Percentiles rank a stretch among this genome's conserved stretches.
Conservation (phyloP, 1,140 invertebrate species). For the Vanessa atalanta region DNA sequence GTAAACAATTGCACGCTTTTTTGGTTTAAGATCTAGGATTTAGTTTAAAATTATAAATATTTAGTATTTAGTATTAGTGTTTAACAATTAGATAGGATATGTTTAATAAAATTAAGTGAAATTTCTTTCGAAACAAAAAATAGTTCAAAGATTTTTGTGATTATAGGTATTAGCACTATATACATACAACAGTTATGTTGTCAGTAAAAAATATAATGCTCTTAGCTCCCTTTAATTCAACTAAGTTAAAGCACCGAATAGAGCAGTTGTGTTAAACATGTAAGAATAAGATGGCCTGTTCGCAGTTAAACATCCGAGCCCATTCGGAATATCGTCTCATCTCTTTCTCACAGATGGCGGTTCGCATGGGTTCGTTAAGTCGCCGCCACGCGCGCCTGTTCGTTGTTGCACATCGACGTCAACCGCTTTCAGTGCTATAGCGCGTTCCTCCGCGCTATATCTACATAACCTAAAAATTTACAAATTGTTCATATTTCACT, state of each 20-base stretch:
- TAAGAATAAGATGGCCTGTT: constrained; percentile 30
- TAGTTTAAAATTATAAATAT: background rate
- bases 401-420: constrained; percentile 79
- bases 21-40: background rate
- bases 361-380: constrained; percentile 64
- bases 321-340: constrained; percentile 43
- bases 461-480: constrained; percentile 76
- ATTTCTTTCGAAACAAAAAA: background rate
- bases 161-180: background rate
- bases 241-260: constrained; percentile 8
- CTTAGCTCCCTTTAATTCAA: background rate
- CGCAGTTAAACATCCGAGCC: constrained; percentile 28
- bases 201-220: background rate
- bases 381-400: constrained; percentile 69
- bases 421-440: constrained; percentile 77
- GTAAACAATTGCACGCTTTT: constrained; percentile 5
- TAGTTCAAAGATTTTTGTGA: background rate
- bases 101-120: background rate
- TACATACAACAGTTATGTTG: background rate
- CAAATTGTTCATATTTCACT: constrained; percentile 61
- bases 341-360: constrained; percentile 55
- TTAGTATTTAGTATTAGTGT: no score
- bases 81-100: background rate
- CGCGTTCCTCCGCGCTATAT: constrained; percentile 77
- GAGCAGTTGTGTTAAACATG: constrained; percentile 18